phyloP scores from a whole-genome alignment of 2,888 invertebrate genomes.

The Drosophila subsilvestris region DNA sequence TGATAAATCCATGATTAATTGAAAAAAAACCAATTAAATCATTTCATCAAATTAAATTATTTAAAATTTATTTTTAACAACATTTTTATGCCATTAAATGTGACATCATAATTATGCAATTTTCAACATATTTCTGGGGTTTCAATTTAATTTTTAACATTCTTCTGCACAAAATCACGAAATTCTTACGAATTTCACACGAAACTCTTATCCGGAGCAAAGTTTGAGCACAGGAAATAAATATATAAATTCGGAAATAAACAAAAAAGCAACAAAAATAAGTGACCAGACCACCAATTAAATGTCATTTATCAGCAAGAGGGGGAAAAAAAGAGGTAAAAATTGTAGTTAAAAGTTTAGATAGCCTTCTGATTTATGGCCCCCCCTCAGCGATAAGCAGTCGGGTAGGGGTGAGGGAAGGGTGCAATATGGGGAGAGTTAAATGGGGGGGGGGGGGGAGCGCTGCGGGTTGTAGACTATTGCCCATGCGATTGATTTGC shows the following conservation, averaged over 20 bases:
- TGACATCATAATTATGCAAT: too few species aligned
- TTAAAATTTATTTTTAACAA: not conserved
- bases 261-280: slow-evolving; percentile 24
- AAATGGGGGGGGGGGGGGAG: slow-evolving; percentile 5
- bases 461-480: slow-evolving; percentile 16
- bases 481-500: slow-evolving; percentile 68
- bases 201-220: not conserved
- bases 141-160: not conserved
- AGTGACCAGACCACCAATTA: slow-evolving; percentile 72
- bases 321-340: slow-evolving; percentile 23
- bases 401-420: slow-evolving; percentile 6
- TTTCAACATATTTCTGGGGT: too few species aligned
- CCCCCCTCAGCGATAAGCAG: slow-evolving; percentile 68
- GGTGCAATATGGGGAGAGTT: slow-evolving; percentile 4
- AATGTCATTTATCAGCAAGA: slow-evolving; percentile 76
- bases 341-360: slow-evolving; percentile 76
- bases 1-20: not conserved
- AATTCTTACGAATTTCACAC: not conserved
- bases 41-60: not conserved
- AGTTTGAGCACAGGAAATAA: not conserved
- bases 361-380: slow-evolving; percentile 82
- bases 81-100: not conserved
- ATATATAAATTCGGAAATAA: slow-evolving; percentile 16
- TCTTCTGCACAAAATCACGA: not conserved
- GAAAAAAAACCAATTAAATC: too few species aligned